Percentiles rank a stretch among this genome's conserved stretches.
Evolutionary conservation across 2,113 vertebrate genomes (phyloP).

Genomic region (Melospiza melodia): DNA sequence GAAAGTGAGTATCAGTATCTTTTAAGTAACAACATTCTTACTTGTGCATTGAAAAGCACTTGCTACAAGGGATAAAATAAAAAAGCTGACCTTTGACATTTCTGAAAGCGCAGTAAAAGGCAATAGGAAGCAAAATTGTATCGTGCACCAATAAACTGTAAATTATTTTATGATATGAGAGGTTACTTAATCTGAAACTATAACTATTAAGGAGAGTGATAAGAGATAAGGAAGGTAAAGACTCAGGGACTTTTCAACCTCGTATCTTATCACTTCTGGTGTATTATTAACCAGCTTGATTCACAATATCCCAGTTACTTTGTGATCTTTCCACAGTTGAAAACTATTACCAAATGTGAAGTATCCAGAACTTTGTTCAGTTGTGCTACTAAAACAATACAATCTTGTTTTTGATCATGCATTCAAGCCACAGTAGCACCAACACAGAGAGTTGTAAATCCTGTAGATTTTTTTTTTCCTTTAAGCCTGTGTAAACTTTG

Average conservation of each 20-base stretch:
- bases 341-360: conserved; percentile 45
- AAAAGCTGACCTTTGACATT: conserved; percentile 15
- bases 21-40: background rate
- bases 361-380: conserved; percentile 65
- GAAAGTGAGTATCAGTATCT: background rate
- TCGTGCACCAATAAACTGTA: background rate
- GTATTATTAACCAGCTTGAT: conserved; percentile 69
- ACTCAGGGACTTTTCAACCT: conserved; percentile 69
- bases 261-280: conserved; percentile 61
- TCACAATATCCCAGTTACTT: conserved; percentile 37
- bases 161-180: conserved; percentile 63
- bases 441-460: background rate
- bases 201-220: conserved; percentile 66
- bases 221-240: conserved; percentile 72
- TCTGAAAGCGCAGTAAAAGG: conserved; percentile 19
- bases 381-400: conserved; percentile 33
- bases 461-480: background rate
- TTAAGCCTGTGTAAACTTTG: background rate
- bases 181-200: conserved; percentile 66
- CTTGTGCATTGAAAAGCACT: background rate
- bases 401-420: background rate
- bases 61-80: background rate
- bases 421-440: background rate
- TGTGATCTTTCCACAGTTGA: conserved; percentile 57
- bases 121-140: conserved; percentile 33